Evolutionary conservation across 2,888 invertebrate genomes (phyloP).

Genomic region (Aleiodes alternator): DNA sequence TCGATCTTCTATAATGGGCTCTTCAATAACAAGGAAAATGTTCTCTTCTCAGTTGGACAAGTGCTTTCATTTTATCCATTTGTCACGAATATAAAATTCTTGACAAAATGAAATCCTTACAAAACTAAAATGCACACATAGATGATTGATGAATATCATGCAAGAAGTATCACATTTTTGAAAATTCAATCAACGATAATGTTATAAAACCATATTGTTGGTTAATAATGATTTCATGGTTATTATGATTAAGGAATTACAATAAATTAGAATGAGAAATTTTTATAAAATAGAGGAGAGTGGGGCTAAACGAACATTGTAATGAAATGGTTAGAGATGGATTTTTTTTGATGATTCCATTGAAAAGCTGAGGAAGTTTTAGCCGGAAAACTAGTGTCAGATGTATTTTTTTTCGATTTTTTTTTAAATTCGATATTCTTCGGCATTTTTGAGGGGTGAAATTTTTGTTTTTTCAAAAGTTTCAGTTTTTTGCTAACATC

Average conservation of each 20-base stretch:
- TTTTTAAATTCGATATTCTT: too few species aligned
- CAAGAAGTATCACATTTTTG: neutral
- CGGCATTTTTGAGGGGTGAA: too few species aligned
- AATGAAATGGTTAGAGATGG: too few species aligned
- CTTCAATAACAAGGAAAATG: neutral
- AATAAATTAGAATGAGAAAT: neutral
- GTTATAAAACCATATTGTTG: neutral
- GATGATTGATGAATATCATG: neutral
- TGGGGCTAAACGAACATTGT: too few species aligned
- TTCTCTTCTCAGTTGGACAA: conserved; percentile 1
- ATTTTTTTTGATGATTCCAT: too few species aligned
- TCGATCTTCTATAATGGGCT: neutral
- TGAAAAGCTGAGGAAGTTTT: too few species aligned
- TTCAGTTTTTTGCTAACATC: too few species aligned
- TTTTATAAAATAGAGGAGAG: too few species aligned
- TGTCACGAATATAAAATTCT: neutral
- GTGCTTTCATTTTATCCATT: neutral
- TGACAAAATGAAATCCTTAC: neutral
- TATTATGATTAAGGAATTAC: neutral
- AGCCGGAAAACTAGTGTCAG: too few species aligned
- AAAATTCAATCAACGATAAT: neutral
- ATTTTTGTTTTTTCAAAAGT: too few species aligned
- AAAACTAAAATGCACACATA: neutral
- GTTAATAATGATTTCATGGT: conserved; percentile 63
- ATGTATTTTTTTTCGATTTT: too few species aligned